Evolutionary conservation across 2,113 vertebrate genomes (phyloP), one percentile per base, ranked within the genome.

Genomic region (Psittacara wagleri): DNA sequence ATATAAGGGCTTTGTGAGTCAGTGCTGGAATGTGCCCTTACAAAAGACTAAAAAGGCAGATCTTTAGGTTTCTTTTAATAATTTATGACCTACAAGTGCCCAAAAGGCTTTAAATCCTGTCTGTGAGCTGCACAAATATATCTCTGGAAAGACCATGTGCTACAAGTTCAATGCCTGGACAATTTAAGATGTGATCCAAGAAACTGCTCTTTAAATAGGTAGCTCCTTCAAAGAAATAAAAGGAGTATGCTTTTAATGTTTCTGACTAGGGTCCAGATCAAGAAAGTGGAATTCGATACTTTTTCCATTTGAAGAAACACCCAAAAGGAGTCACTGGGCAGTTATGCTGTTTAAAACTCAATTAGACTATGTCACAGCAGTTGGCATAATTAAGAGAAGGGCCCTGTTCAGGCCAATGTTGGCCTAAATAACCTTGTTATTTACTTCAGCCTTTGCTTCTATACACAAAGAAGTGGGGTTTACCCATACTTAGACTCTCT

Each of bases 381-480:
- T 7, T 78, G 24, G 51, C 55, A 13, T 18, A 70, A 68, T 23
- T 49, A 28, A 59, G 23, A 83, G 55, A 59, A 88, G 20, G 14
- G 12, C 27, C 20, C 31, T 29, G 31, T 25, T 62, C 22, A 74
- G 61, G 46, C 15, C 51, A 76, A 62, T 69, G 23, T 28, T 59
- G 63, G 76, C 46, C 13, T 94, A 35, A 14, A 23, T 78, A 86
- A 88, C 83, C 63, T 70, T 39, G 41, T 33, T 80, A 74, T 87
- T 95, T 91, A 31, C 37, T 90, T 88, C 74, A 64, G 83, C 43
- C 79, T 95, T 90, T 93, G 61, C 43, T 87, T 33, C 55, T 68
- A 7, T 37, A 82, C 44, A 62, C 48, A 83, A n/a, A 77, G 69
- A 77, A 91, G 41, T 51, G 67, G 85, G 11, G 44, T 85, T 88